phyloP scores from a whole-genome alignment of 2,113 vertebrate genomes.

The Campylomormyrus numenius region DNA sequence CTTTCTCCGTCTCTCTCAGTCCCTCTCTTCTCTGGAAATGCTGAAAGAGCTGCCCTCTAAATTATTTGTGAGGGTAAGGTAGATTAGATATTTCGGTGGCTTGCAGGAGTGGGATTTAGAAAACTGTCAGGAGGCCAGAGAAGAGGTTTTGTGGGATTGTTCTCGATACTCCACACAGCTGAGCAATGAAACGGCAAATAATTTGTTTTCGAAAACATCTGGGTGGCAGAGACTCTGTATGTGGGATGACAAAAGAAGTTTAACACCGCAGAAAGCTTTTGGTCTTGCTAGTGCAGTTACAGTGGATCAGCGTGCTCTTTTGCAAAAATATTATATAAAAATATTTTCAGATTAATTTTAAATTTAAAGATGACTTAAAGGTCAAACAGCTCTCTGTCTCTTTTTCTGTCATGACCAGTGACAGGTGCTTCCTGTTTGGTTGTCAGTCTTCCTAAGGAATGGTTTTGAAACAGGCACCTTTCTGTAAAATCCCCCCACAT shows the following conservation, averaged over 20 bases:
- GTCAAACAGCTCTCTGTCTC: not conserved
- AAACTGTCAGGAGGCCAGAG: not conserved
- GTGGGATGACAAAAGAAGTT: not conserved
- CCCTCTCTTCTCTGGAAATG: not conserved
- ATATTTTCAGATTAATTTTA: not conserved
- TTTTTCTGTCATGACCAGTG: constrained; percentile 18
- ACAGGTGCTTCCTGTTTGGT: not conserved
- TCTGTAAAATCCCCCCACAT: not conserved
- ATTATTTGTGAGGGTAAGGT: not conserved
- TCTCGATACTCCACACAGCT: not conserved
- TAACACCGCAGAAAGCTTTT: not conserved
- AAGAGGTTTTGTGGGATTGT: not conserved
- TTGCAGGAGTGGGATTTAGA: not conserved
- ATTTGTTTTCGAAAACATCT: not conserved
- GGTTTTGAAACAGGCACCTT: not conserved
- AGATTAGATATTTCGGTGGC: not conserved
- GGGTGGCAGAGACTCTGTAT: not conserved
- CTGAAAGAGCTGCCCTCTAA: not conserved
- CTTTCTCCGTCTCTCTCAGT: not conserved
- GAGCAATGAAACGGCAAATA: not conserved
- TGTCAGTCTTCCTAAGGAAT: not conserved
- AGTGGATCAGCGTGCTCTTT: not conserved
- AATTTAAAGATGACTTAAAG: not conserved
- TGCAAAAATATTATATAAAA: not conserved
- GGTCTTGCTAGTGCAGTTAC: not conserved